Conservation (phyloP, 2,888 invertebrate species). For the Drosophila paracracens region DNA sequence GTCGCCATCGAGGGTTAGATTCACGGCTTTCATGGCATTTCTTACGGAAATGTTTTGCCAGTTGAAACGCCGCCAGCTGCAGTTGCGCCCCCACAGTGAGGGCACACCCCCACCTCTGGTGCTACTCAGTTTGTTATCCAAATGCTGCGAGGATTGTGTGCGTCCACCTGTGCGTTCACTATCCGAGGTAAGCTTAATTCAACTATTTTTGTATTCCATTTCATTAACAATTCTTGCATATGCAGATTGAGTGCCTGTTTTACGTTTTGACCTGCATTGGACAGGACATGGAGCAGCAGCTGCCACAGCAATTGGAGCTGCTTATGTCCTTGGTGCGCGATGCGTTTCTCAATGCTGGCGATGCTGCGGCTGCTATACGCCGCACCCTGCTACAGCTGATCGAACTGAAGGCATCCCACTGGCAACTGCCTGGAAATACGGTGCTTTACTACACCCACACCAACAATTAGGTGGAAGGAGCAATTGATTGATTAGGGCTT, state of each 20-base stretch:
- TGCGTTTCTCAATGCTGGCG: constrained; percentile 91
- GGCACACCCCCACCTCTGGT: constrained; percentile 90
- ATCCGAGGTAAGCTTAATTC: constrained; percentile 88
- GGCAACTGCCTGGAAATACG: constrained; percentile 95
- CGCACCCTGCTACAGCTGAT: constrained; percentile 95
- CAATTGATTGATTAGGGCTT: constrained; percentile 19
- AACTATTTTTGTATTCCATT: neutral
- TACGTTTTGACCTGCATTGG: constrained; percentile 95
- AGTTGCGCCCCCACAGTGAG: constrained; percentile 86
- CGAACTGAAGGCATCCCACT: constrained; percentile 95
- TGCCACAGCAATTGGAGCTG: constrained; percentile 92
- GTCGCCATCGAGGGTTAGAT: constrained; percentile 88
- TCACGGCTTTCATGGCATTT: constrained; percentile 95
- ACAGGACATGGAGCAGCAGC: constrained; percentile 92
- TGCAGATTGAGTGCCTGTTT: constrained; percentile 94
- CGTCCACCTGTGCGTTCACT: constrained; percentile 92
- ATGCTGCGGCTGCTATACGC: constrained; percentile 90
- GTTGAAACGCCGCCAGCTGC: constrained; percentile 89
- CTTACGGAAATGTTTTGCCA: constrained; percentile 96
- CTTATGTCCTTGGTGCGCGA: constrained; percentile 93
- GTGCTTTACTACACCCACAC: constrained; percentile 90
- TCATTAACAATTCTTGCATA: neutral
- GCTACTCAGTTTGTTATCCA: constrained; percentile 92
- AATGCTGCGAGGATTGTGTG: constrained; percentile 95
- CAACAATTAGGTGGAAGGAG: constrained; percentile 56